phyloP scores from a whole-genome alignment of 2,797 vertebrate species.

The Pelochelys cantorii region DNA sequence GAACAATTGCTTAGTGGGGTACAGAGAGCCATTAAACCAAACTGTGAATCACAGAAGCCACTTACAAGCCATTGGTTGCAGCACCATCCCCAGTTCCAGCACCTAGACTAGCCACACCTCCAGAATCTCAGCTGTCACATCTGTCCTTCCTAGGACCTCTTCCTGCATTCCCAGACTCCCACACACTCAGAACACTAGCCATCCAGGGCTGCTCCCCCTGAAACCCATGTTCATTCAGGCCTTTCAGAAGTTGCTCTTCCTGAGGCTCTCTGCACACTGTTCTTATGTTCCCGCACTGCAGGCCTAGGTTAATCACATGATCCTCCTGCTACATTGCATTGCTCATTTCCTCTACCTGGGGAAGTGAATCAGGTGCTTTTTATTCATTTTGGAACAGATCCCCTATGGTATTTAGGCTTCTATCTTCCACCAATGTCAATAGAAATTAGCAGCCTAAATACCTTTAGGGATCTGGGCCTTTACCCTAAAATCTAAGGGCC shows the following conservation, averaged over 20 bases:
- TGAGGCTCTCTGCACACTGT: neutral
- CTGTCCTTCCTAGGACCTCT: neutral
- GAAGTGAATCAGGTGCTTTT: neutral
- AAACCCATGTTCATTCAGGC: neutral
- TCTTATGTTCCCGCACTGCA: neutral
- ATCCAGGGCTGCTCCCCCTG: neutral
- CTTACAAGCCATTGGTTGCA: too few species aligned
- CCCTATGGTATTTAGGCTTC: neutral
- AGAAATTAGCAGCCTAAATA: neutral
- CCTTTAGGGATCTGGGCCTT: neutral
- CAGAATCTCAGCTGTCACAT: neutral
- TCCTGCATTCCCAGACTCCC: neutral
- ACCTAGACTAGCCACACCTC: neutral
- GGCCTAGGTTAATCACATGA: neutral
- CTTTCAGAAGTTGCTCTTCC: neutral
- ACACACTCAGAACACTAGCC: neutral
- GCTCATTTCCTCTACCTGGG: neutral
- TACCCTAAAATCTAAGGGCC: neutral
- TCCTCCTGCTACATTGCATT: neutral
- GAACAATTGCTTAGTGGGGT: neutral
- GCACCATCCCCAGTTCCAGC: neutral
- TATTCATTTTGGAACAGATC: neutral
- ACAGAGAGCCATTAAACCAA: too few species aligned
- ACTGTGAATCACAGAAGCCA: too few species aligned
- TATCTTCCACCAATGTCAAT: neutral